phyloP scores from a whole-genome alignment of 2,797 vertebrate genomes.

The Myotis vivesi region DNA sequence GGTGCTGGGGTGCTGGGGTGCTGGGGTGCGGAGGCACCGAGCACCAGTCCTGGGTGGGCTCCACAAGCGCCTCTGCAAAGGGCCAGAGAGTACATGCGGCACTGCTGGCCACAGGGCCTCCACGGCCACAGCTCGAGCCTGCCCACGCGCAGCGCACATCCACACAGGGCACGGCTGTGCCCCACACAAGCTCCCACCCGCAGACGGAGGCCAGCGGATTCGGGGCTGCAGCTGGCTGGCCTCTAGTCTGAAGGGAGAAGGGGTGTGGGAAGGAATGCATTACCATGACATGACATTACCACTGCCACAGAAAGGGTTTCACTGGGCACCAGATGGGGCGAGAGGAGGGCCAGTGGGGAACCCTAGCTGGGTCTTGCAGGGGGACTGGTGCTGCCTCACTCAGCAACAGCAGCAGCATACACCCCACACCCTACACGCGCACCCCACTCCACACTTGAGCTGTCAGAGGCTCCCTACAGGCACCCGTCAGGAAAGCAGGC shows the following conservation, averaged over 20 bases:
- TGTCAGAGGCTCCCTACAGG: background rate
- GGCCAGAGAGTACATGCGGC: background rate
- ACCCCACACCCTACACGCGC: accelerated
- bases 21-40: accelerated
- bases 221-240: background rate
- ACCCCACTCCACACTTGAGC: too few species aligned
- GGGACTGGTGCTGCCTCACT: background rate
- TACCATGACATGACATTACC: background rate
- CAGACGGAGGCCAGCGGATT: background rate
- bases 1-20: background rate
- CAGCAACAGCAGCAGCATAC: background rate
- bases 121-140: accelerated
- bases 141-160: accelerated
- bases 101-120: background rate
- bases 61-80: background rate
- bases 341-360: background rate
- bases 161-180: accelerated
- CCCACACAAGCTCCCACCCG: background rate
- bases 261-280: background rate
- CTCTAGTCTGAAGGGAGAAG: background rate
- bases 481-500: background rate
- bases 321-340: accelerated
- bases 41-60: background rate
- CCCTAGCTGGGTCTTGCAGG: too few species aligned
- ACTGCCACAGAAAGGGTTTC: background rate